Conservation (phyloP, 2,797 vertebrate species). For the Oreochromis grahami region DNA sequence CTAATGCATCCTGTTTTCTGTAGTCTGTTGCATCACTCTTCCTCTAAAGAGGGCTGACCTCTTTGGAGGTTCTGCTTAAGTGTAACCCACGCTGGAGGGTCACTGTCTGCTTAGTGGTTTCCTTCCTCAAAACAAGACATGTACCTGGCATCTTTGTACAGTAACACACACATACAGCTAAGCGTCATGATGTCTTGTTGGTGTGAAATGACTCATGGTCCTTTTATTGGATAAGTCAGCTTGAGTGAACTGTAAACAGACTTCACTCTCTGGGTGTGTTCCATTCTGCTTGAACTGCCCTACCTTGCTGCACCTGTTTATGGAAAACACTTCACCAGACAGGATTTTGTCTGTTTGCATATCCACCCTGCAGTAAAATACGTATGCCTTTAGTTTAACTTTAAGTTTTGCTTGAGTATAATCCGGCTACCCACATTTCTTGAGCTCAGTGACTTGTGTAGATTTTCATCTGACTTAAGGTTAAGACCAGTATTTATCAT, state of each 20-base stretch:
- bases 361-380: conserved; percentile 17
- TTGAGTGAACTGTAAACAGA: conserved; percentile 7
- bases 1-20: background rate
- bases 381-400: background rate
- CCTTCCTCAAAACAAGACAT: background rate
- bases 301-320: conserved; percentile 52
- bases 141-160: background rate
- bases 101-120: background rate
- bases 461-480: background rate
- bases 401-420: background rate
- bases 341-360: conserved; percentile 39
- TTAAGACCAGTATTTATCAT: background rate
- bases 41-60: background rate
- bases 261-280: conserved; percentile 39
- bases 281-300: background rate
- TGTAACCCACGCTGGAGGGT: conserved; percentile 2
- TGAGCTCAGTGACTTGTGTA: background rate
- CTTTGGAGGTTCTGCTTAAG: background rate
- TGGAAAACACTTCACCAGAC: background rate
- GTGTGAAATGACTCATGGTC: background rate
- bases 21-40: conserved; percentile 16
- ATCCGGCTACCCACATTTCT: background rate
- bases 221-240: background rate
- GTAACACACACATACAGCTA: background rate
- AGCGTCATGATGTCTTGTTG: background rate